phyloP scores from a whole-genome alignment of 2,888 invertebrate genomes.

The Pollenia angustigena region DNA sequence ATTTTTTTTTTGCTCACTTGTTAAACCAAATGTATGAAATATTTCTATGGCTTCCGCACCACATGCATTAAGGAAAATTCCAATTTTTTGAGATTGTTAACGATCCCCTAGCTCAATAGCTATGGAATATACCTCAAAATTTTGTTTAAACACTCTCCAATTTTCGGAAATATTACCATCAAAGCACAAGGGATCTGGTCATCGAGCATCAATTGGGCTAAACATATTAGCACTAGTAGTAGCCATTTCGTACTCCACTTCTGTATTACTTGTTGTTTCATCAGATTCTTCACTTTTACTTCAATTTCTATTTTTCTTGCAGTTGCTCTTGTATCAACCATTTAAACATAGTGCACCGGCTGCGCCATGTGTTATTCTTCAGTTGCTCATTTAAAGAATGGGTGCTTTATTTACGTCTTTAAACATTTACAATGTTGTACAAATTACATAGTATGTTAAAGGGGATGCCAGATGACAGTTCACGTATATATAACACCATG shows the following conservation, averaged over 20 bases:
- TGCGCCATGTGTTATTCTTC: too few relatives aligned
- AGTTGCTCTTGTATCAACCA: conserved; percentile 30
- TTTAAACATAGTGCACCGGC: conserved; percentile 8
- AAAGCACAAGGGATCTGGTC: neutral
- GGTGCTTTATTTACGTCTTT: too few relatives aligned
- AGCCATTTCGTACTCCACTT: neutral
- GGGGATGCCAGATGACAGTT: too few relatives aligned
- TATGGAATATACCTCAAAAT: conserved; percentile 52
- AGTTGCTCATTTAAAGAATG: too few relatives aligned
- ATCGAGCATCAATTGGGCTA: neutral
- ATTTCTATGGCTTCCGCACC: conserved; percentile 67
- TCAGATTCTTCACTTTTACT: neutral
- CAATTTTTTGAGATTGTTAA: conserved; percentile 46
- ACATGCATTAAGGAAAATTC: conserved; percentile 62
- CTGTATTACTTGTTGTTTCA: neutral
- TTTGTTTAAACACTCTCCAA: conserved; percentile 59
- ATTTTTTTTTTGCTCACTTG: conserved; percentile 43
- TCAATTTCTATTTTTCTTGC: neutral
- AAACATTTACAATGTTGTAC: too few relatives aligned
- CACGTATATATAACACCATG: too few relatives aligned
- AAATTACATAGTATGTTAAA: too few relatives aligned
- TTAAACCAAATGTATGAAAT: conserved; percentile 51
- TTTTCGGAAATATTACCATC: conserved; percentile 34
- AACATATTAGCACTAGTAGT: neutral
- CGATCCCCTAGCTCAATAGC: conserved; percentile 44